A percentile compares a stretch with the other conserved stretches of the same genome.
Conservation (phyloP, 2,888 invertebrate species). For the Drosophila cracens region DNA sequence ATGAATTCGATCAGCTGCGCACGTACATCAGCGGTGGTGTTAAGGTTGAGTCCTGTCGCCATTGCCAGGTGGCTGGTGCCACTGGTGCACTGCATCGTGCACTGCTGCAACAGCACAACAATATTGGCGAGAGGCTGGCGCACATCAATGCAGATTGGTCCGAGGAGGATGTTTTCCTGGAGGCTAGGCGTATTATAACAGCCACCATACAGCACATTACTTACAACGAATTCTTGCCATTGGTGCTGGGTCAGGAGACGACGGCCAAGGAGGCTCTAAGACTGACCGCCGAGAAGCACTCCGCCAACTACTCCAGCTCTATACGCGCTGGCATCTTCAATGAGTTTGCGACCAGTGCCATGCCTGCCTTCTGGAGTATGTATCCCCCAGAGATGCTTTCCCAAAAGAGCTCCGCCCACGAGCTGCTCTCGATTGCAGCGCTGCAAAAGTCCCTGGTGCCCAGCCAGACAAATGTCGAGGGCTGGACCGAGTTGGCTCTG, state of each 20-base stretch:
- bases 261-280: conserved; percentile 86
- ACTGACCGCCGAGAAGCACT: conserved; percentile 90
- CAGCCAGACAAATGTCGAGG: conserved; percentile 85
- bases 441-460: conserved; percentile 84
- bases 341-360: conserved; percentile 90
- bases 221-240: conserved; percentile 92
- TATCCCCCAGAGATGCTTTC: conserved; percentile 90
- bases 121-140: conserved; percentile 89
- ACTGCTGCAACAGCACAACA: conserved; percentile 91
- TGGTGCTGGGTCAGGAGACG: conserved; percentile 88
- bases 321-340: conserved; percentile 91
- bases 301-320: conserved; percentile 92
- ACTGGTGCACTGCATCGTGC: conserved; percentile 90
- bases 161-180: conserved; percentile 91
- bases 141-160: conserved; percentile 92
- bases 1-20: conserved; percentile 89
- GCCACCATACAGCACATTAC: conserved; percentile 94
- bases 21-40: conserved; percentile 90
- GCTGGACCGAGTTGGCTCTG: conserved; percentile 86
- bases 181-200: conserved; percentile 90
- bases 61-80: conserved; percentile 88
- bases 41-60: conserved; percentile 88
- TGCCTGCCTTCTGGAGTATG: conserved; percentile 91
- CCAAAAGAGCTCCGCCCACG: conserved; percentile 87
- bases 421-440: conserved; percentile 88